Evolutionary conservation across 2,888 invertebrate species (phyloP).

Genomic region (Sarcophaga caerulescens): DNA sequence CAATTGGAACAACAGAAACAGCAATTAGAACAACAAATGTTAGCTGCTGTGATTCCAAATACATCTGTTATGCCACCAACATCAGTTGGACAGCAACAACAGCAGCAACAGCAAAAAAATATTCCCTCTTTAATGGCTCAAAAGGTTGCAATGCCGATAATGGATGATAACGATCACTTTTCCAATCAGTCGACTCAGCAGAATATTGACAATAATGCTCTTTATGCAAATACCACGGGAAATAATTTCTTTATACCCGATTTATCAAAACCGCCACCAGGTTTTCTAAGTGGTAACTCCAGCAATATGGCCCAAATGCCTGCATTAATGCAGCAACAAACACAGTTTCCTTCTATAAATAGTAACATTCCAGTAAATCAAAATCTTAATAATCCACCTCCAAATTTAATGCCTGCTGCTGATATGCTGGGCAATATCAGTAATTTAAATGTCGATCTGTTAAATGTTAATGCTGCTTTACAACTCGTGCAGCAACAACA

Average conservation of each 20-base stretch:
- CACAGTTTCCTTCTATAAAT: conserved; percentile 69
- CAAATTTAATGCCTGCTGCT: conserved; percentile 33
- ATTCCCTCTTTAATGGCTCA: conserved; percentile 80
- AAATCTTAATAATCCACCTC: conserved; percentile 58
- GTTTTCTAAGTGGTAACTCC: conserved; percentile 82
- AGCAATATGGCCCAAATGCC: conserved; percentile 65
- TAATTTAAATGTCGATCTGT: conserved; percentile 60
- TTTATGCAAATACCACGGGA: conserved; percentile 81
- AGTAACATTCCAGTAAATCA: conserved; percentile 68
- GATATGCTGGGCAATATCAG: conserved; percentile 56
- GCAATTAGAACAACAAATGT: conserved; percentile 81
- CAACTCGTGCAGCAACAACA: conserved; percentile 75
- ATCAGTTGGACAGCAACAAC: conserved; percentile 69
- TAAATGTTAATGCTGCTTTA: conserved; percentile 71
- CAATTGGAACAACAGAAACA: conserved; percentile 91
- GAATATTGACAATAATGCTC: conserved; percentile 77
- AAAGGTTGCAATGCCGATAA: conserved; percentile 78
- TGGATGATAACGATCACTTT: conserved; percentile 62
- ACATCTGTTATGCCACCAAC: conserved; percentile 73
- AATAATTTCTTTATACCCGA: conserved; percentile 86
- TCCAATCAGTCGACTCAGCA: conserved; percentile 19
- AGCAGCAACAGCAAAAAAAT: conserved; percentile 64
- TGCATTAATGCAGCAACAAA: conserved; percentile 64
- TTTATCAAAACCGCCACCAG: conserved; percentile 93
- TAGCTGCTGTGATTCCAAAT: conserved; percentile 73